Evolutionary conservation across 2,888 invertebrate genomes (phyloP), one percentile per base, ranked within the genome.

Genomic region (Drosophila parthenogenetica): DNA sequence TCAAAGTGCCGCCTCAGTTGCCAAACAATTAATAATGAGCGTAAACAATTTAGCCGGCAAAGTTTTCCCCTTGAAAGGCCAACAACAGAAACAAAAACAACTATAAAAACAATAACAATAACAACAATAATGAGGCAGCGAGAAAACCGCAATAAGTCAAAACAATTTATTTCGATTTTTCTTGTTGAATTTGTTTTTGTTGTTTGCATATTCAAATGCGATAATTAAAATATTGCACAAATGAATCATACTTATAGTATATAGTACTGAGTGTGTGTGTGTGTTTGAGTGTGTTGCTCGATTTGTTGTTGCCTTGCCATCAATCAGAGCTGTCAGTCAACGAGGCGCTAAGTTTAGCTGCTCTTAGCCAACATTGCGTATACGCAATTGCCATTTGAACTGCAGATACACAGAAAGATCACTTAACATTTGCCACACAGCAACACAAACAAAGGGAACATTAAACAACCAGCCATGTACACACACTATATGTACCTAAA

Each of bases 261-360:
- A 13, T 8, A 35, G 14, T 40, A 16, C 13, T 3, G 29, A 45
- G 19, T 42, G 13, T 17, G 22, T 35, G 39, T 16, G 32, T 50
- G 50, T 16, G 42, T 19, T 46, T 37, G 39, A 22, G 2, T 5
- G 10, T 22, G 13, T 29, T 0, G 5, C 5, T 5, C 16, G 32
- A 7, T n/a, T 54, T 58, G 57, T 37, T 60, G 54, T 13, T 43
- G 58, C 53, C 60, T 13, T 8, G 35, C 78, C 79, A 81, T 84
- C 81, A 84, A 81, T 81, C 81, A 81, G 63, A 67, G 84, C 73
- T 79, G 81, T 84, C 81, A 84, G 79, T 84, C 81, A 81, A 46
- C 79, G 57, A 32, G 61, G 54, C 68, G 79, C 63, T 74, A 71
- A 74, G 75, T 74, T 74, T 74, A 74, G 75, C 57, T 42, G 75